A percentile compares a stretch with the other conserved stretches of the same genome.
Evolutionary conservation across 2,888 invertebrate species (phyloP).

Genomic region (Oegoconia quadripuncta): DNA sequence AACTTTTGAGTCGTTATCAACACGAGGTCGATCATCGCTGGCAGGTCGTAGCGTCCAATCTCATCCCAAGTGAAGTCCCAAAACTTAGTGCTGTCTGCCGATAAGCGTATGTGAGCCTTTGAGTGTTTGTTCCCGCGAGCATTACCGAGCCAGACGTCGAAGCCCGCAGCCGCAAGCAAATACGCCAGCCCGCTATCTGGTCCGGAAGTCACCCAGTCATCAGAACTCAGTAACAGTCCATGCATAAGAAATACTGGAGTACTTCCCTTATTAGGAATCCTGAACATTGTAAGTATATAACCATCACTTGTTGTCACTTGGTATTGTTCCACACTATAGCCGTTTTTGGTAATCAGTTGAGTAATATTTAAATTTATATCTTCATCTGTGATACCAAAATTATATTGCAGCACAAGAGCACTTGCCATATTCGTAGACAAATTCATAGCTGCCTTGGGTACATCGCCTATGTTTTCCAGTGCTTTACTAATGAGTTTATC

Average conservation of each 20-base stretch:
- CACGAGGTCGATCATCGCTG: conserved; percentile 87
- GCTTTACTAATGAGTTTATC: too few relatives aligned
- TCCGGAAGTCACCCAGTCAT: conserved; percentile 53
- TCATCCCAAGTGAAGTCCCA: conserved; percentile 90
- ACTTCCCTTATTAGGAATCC: conserved; percentile 47
- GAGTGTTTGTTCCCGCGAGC: conserved; percentile 85
- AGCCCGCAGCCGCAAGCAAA: conserved; percentile 79
- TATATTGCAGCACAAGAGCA: too few relatives aligned
- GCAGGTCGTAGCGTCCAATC: conserved; percentile 87
- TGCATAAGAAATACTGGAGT: conserved; percentile 57
- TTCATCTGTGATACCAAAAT: conserved; percentile 20
- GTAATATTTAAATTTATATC: conserved; percentile 38
- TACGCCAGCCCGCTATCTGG: conserved; percentile 52
- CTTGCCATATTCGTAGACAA: too few relatives aligned
- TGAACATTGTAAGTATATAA: conserved; percentile 41
- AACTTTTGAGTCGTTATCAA: conserved; percentile 68
- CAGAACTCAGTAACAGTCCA: conserved; percentile 51
- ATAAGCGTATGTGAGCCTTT: conserved; percentile 65
- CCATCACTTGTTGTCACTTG: conserved; percentile 48
- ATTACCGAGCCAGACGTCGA: conserved; percentile 90
- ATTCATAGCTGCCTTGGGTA: too few relatives aligned
- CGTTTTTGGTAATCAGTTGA: conserved; percentile 44
- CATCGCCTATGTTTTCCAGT: too few relatives aligned
- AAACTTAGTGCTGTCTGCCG: conserved; percentile 52
- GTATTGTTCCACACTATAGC: conserved; percentile 40